A percentile compares a stretch with the other conserved stretches of the same genome.
Evolutionary conservation across 2,113 vertebrate genomes (phyloP).

Genomic region (Symphodus melops): DNA sequence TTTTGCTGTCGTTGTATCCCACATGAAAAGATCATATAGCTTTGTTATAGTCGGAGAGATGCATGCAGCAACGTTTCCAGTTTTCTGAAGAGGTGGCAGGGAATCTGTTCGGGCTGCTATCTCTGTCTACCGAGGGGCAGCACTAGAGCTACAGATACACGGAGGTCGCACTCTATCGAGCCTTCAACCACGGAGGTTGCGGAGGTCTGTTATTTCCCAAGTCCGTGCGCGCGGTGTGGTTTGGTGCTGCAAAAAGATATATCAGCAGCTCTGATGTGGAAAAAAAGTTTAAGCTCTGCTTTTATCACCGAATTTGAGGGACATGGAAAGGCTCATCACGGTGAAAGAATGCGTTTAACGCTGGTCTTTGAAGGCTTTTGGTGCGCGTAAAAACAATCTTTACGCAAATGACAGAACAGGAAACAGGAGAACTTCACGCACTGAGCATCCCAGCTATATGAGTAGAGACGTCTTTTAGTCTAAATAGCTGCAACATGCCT

Average conservation of each 20-base stretch:
- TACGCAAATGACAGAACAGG: constrained; percentile 23
- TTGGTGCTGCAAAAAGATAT: background rate
- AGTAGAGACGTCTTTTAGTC: background rate
- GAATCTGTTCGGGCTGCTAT: background rate
- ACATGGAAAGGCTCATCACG: too few species aligned
- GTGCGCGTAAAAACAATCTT: background rate
- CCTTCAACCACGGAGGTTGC: background rate
- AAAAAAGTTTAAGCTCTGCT: too few species aligned
- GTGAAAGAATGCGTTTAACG: background rate
- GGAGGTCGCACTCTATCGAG: background rate
- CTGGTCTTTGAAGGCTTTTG: background rate
- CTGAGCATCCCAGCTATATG: background rate
- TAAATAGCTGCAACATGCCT: background rate
- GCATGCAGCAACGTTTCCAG: too few species aligned
- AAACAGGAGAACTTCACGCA: background rate
- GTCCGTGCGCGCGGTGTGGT: background rate
- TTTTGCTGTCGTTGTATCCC: background rate
- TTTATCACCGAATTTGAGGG: background rate
- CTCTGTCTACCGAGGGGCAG: constrained; percentile 10
- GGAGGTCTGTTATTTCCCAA: background rate
- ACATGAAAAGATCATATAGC: background rate
- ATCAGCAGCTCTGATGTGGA: background rate
- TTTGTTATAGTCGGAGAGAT: background rate
- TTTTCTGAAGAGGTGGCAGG: background rate
- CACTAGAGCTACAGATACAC: background rate